phyloP scores from a whole-genome alignment of 2,113 vertebrate genomes.

The Dicrurus megarhynchus region DNA sequence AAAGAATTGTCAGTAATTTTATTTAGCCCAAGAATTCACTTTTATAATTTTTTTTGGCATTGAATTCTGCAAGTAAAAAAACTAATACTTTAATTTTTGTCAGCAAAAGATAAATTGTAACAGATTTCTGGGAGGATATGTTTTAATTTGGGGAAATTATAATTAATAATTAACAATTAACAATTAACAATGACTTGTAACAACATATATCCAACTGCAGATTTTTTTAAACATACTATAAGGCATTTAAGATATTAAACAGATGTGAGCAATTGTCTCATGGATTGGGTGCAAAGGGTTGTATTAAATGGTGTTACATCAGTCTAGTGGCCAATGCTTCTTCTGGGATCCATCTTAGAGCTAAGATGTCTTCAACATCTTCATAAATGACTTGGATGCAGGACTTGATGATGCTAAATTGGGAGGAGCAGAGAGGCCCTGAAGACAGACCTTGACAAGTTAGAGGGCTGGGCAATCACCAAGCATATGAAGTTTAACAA shows the following conservation, averaged over 20 bases:
- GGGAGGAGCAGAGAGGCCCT: neutral
- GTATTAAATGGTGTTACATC: no score
- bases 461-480: neutral
- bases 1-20: neutral
- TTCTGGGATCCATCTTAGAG: neutral
- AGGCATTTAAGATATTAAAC: neutral
- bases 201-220: neutral
- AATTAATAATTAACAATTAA: neutral
- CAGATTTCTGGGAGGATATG: neutral
- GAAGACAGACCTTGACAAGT: neutral
- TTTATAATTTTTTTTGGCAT: fast-evolving
- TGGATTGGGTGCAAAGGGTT: fast-evolving
- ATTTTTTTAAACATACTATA: neutral
- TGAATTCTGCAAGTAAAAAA: neutral
- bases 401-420: neutral
- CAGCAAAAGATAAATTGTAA: neutral
- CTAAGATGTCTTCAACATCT: neutral
- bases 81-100: neutral
- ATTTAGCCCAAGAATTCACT: neutral
- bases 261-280: fast-evolving
- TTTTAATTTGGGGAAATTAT: neutral
- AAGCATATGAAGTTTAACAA: neutral
- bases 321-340: neutral
- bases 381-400: neutral
- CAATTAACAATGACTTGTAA: neutral